These are phyloP conservation scores for Sceliomorpha sp. DNA, from an alignment of 2,888 invertebrate genomes.

Conservation along the genomic window DNA sequence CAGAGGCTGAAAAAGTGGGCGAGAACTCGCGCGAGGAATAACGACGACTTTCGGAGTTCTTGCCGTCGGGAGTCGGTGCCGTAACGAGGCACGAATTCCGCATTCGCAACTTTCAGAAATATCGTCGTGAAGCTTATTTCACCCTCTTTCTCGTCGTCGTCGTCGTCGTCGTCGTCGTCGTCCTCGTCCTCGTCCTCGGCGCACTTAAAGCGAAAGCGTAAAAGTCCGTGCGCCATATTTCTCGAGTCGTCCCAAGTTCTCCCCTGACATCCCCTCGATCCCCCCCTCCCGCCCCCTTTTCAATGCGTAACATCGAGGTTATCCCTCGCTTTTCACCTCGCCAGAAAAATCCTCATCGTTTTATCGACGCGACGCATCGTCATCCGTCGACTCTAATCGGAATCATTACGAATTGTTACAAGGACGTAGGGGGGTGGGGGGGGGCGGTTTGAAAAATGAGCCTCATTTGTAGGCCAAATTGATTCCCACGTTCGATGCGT, in stretches of 20 bases:
- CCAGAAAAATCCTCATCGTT: too few species aligned
- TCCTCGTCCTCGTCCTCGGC: too few species aligned
- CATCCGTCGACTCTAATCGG: too few species aligned
- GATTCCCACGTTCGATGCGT: too few species aligned
- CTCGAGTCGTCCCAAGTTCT: conserved; percentile 52
- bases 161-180: conserved; percentile 5
- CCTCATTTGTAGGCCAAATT: too few species aligned
- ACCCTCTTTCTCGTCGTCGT: conserved; percentile 14
- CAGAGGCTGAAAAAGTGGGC: conserved; percentile 37
- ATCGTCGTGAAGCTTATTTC: conserved; percentile 29
- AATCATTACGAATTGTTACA: too few species aligned
- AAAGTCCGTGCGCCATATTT: conserved; percentile 67
- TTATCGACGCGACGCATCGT: too few species aligned
- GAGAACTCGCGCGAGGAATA: conserved; percentile 9
- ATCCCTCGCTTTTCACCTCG: too few species aligned
- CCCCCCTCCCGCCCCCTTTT: too few species aligned
- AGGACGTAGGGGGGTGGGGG: too few species aligned
- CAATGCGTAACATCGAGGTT: too few species aligned
- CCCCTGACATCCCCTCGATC: conserved; percentile 13
- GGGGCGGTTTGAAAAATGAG: too few species aligned
- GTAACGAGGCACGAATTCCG: conserved; percentile 65
- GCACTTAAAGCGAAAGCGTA: conserved; percentile 63
- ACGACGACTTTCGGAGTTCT: conserved; percentile 17
- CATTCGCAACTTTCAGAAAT: conserved; percentile 47
- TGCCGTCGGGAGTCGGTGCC: conserved; percentile 18